Evolutionary conservation across 2,797 vertebrate genomes (phyloP).

Genomic region (Acanthiza pusilla): DNA sequence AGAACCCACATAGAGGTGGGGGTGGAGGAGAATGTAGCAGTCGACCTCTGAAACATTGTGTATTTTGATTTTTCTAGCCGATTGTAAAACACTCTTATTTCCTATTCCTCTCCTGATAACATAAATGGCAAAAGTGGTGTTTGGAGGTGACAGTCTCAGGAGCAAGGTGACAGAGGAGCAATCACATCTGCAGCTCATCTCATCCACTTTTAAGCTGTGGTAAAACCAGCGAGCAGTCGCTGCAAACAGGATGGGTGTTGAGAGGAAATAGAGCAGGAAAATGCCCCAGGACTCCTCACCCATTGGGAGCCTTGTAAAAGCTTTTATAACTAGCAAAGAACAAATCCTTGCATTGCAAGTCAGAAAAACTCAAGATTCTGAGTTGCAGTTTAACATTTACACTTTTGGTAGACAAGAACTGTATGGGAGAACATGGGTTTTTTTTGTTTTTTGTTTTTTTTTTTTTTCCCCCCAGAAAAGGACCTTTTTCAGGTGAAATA

Average conservation of each 20-base stretch:
- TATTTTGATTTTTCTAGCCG: background rate
- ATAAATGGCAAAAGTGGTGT: background rate
- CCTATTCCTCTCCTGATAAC: background rate
- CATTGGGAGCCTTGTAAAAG: background rate
- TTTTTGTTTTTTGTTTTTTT: background rate
- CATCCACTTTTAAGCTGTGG: background rate
- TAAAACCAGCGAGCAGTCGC: background rate
- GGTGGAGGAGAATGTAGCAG: background rate
- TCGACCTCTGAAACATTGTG: background rate
- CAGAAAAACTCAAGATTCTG: background rate
- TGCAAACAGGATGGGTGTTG: background rate
- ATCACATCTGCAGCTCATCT: background rate
- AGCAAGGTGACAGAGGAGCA: too few species aligned
- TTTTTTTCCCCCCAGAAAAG: background rate
- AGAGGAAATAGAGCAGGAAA: accelerated
- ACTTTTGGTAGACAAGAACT: background rate
- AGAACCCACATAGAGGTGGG: accelerated
- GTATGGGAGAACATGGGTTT: background rate
- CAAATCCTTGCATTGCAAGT: background rate
- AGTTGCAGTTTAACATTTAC: background rate
- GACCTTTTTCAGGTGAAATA: background rate
- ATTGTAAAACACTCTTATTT: background rate
- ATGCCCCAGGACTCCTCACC: background rate
- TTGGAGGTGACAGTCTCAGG: background rate
- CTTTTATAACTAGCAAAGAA: background rate